Base-by-base conservation (phyloP, 1,140 invertebrate species). In the Zaprionus ghesquierei region DNA sequence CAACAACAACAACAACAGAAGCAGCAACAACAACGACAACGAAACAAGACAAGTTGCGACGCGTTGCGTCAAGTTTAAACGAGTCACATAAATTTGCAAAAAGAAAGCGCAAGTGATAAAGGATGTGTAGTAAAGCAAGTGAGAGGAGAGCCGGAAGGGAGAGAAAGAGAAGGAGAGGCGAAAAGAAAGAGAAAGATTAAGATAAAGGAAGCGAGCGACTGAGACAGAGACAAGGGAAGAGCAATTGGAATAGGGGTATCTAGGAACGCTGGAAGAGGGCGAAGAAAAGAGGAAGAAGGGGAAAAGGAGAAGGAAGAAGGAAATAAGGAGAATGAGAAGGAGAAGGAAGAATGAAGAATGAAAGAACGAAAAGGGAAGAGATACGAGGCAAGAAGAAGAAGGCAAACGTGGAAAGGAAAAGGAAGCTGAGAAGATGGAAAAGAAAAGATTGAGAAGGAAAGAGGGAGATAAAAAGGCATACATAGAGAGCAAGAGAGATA, bases 1-100 rank as follows among this genome's bases (percentile, higher is more conserved):
- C n/a, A 60, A 72, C 56, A 58, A 46, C 41, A 61, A 61, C 55
- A 80, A 20, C 31, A 56, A 60, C n/a, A 60, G 2, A 3, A 69
- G 50, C 61, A 63, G 51, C 66, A 63, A 77, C 59, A 73, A 50
- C 59, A 63, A 41, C 13, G 33, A 38, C 13, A 41, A n/a, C 35
- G 35, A 41, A 41, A 41, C 2, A 41, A 41, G 35, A 41, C 35
- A 41, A 41, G 35, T 41, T 41, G 35, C 75, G 74, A 62, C 58
- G 51, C 31, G 35, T 38, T 46, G 60, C 58, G 38, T 63, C 55
- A 64, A 56, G 53, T 74, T 82, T 63, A 78, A 82, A 75, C 68
- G 79, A 79, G 56, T 69, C 50, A 72, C 80, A 84, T 79, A 75
- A 61, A 75, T 78, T 56, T 51, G 59, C n/a, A 56, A 71, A 31